These are phyloP conservation scores for Hycleus cichorii DNA, from an alignment of 1,140 invertebrate species.

Conservation along the genomic window DNA sequence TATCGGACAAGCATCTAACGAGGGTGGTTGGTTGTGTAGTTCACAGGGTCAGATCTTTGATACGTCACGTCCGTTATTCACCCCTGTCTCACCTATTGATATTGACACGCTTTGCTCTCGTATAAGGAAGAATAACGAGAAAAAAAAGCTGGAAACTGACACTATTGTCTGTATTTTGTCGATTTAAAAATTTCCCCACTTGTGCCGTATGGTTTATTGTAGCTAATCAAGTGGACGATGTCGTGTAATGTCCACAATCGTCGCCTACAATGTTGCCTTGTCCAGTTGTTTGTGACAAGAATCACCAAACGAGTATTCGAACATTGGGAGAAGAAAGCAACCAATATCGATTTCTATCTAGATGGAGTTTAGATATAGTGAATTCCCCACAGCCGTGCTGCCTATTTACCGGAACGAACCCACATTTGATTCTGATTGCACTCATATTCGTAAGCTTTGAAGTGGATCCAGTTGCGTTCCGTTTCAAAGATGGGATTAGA, in stretches of 20 bases:
- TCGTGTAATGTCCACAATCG: slow-evolving; percentile 11
- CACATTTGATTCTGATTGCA: slow-evolving; percentile 31
- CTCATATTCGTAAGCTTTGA: slow-evolving; percentile 29
- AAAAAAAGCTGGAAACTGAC: no score
- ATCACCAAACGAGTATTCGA: slow-evolving; percentile 17
- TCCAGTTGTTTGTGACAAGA: slow-evolving; percentile 27
- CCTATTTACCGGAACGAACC: slow-evolving; percentile 30
- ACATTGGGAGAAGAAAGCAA: slow-evolving; percentile 4
- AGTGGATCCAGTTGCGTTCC: slow-evolving; percentile 18
- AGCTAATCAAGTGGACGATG: no score
- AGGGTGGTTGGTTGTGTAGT: slow-evolving; percentile 26
- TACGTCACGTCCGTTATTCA: slow-evolving; percentile 31
- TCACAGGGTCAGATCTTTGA: slow-evolving; percentile 31
- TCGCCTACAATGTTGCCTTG: slow-evolving; percentile 14
- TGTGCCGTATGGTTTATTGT: no score
- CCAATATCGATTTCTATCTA: neutral
- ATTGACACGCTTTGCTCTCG: slow-evolving; percentile 3
- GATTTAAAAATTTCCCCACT: no score
- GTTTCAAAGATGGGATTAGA: slow-evolving; percentile 15
- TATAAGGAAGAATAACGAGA: no score
- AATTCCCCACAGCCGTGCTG: slow-evolving; percentile 12
- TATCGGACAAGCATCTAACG: slow-evolving; percentile 33
- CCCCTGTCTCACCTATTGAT: slow-evolving; percentile 9
- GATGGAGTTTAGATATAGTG: slow-evolving; percentile 12
- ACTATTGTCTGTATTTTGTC: no score